phyloP scores from a whole-genome alignment of 2,113 vertebrate genomes.

The Neolamprologus modestus region DNA sequence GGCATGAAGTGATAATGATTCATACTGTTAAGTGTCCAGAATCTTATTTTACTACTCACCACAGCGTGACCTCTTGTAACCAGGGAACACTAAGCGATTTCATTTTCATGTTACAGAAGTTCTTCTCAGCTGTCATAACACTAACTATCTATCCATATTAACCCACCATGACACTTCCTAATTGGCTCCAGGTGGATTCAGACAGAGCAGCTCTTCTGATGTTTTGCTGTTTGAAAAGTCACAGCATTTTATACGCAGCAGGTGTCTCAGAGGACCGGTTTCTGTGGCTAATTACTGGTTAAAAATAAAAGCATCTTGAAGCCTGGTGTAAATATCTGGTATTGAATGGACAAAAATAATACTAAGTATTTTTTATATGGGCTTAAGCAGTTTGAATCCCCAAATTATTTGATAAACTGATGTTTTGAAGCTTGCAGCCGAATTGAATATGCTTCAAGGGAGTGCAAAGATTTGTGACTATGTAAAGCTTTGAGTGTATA shows the following conservation, averaged over 20 bases:
- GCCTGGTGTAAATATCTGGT: neutral
- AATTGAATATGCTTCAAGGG: accelerated
- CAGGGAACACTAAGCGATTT: neutral
- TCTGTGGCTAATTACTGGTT: neutral
- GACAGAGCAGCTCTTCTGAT: neutral
- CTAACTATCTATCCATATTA: neutral
- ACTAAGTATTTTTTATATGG: neutral
- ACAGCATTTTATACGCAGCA: neutral
- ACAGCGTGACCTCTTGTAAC: neutral
- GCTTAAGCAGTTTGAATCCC: neutral
- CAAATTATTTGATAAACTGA: neutral
- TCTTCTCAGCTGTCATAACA: neutral
- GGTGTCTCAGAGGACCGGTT: neutral
- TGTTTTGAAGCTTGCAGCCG: neutral
- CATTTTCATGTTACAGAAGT: neutral
- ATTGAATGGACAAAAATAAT: neutral
- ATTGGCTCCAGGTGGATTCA: neutral
- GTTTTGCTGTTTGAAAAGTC: neutral
- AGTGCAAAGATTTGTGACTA: neutral
- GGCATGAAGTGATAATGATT: neutral
- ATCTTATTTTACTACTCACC: neutral
- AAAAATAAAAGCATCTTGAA: neutral
- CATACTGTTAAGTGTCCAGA: neutral
- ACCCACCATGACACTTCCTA: neutral
- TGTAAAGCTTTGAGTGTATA: neutral